Percentiles rank a stretch among this genome's conserved stretches.
Evolutionary conservation across 2,888 invertebrate species (phyloP).

Genomic region (Synergus laeviventris): DNA sequence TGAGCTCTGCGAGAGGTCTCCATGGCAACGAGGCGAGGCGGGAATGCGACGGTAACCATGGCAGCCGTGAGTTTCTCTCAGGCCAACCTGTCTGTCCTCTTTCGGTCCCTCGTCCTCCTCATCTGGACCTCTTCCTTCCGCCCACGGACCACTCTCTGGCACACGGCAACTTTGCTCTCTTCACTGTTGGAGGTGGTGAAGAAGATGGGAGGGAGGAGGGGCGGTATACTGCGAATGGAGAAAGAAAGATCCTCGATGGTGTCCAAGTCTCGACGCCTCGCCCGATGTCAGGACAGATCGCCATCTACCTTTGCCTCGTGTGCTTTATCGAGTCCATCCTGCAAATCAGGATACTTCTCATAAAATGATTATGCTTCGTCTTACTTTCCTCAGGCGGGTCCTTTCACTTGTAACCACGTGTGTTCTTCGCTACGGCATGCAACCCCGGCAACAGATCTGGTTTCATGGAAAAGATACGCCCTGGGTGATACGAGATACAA

Average conservation of each 20-base stretch:
- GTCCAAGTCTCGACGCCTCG: constrained; percentile 44
- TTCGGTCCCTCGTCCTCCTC: constrained; percentile 67
- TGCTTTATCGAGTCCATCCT: constrained; percentile 25
- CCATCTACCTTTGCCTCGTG: constrained; percentile 41
- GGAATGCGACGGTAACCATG: constrained; percentile 76
- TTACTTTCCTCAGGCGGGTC: constrained; percentile 52
- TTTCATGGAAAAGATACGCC: not conserved
- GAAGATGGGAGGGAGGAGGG: constrained; percentile 52
- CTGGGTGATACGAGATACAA: not conserved
- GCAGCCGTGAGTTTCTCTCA: constrained; percentile 71
- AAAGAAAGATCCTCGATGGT: constrained; percentile 55
- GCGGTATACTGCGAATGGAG: constrained; percentile 44
- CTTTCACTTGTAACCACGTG: constrained; percentile 49
- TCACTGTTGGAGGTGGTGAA: constrained; percentile 43
- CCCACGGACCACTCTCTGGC: constrained; percentile 61
- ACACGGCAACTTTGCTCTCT: constrained; percentile 38
- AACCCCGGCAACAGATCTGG: constrained; percentile 46
- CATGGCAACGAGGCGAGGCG: constrained; percentile 79
- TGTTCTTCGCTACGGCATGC: constrained; percentile 44
- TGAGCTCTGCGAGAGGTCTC: constrained; percentile 74
- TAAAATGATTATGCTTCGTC: constrained; percentile 45
- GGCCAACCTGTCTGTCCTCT: constrained; percentile 72
- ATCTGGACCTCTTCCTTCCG: constrained; percentile 72
- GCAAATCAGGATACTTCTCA: constrained; percentile 28
- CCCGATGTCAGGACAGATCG: constrained; percentile 50